Percentiles rank a stretch among this genome's conserved stretches.
phyloP scores from a whole-genome alignment of 2,113 vertebrate species.

The Oxygymnocypris stewartii region DNA sequence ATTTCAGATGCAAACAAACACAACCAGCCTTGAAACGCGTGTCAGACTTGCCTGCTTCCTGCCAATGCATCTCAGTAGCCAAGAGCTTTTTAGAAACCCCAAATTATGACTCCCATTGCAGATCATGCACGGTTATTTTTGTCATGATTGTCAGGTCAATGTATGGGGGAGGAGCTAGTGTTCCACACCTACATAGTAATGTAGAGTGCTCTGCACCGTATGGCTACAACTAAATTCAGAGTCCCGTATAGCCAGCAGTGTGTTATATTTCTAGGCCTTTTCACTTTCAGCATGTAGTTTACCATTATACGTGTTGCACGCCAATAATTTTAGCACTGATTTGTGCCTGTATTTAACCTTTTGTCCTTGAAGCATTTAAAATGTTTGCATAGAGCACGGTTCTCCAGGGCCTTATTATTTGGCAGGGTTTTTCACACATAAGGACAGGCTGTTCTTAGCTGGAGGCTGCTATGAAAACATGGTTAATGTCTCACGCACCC shows the following conservation, averaged over 20 bases:
- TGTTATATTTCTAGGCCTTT: slow-evolving; percentile 42
- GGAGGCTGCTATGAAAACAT: slow-evolving; percentile 57
- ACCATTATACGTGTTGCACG: slow-evolving; percentile 21
- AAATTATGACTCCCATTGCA: slow-evolving; percentile 71
- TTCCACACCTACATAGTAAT: slow-evolving; percentile 61
- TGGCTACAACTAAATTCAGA: slow-evolving; percentile 28
- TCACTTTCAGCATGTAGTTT: slow-evolving; percentile 18
- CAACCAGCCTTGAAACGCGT: slow-evolving; percentile 32
- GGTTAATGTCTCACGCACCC: slow-evolving; percentile 57
- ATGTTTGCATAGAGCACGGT: slow-evolving; percentile 50
- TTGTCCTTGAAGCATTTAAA: slow-evolving; percentile 60
- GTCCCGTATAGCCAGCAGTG: slow-evolving; percentile 12
- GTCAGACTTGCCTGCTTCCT: slow-evolving; percentile 26
- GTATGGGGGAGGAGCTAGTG: slow-evolving; percentile 61
- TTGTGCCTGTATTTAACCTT: slow-evolving; percentile 54
- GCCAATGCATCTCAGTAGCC: slow-evolving; percentile 51
- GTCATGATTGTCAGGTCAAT: slow-evolving; percentile 74
- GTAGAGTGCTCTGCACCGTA: slow-evolving; percentile 48
- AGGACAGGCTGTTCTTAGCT: slow-evolving; percentile 59
- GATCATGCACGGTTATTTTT: slow-evolving; percentile 78
- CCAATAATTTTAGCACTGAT: slow-evolving; percentile 12
- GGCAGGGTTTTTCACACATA: slow-evolving; percentile 53
- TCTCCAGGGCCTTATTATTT: slow-evolving; percentile 56
- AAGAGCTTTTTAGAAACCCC: slow-evolving; percentile 65
- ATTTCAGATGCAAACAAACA: slow-evolving; percentile 52